Conservation (phyloP, 2,797 vertebrate genomes). For the Huso huso region DNA sequence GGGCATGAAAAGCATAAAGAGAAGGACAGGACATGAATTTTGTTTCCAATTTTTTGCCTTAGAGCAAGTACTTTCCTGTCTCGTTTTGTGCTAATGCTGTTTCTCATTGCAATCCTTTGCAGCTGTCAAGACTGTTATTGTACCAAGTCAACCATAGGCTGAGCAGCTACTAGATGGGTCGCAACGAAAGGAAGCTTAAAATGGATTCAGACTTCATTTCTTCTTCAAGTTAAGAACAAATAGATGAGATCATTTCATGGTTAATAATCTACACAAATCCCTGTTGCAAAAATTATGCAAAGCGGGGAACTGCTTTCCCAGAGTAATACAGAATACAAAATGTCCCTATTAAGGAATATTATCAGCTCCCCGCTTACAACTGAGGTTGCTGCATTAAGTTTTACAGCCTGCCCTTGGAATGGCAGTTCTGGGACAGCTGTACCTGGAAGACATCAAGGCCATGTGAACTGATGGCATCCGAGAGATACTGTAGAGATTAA, state of each 20-base stretch:
- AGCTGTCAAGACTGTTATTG: slow-evolving; percentile 3
- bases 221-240: neutral
- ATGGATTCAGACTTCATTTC: neutral
- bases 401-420: too few relatives aligned
- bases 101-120: neutral
- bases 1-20: neutral
- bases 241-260: neutral
- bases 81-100: neutral
- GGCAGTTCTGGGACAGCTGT: too few relatives aligned
- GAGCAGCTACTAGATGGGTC: neutral
- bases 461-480: too few relatives aligned
- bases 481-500: too few relatives aligned
- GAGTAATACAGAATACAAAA: too few relatives aligned
- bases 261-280: slow-evolving; percentile 1
- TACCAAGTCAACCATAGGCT: slow-evolving; percentile 2
- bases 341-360: too few relatives aligned
- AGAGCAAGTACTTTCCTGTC: neutral
- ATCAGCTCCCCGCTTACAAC: too few relatives aligned
- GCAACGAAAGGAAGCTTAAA: neutral
- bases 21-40: slow-evolving; percentile 1
- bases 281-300: neutral
- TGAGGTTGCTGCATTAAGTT: too few relatives aligned
- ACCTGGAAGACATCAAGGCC: too few relatives aligned
- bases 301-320: too few relatives aligned
- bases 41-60: neutral